phyloP scores from a whole-genome alignment of 1,140 invertebrate genomes.

The Neelides sp. region DNA sequence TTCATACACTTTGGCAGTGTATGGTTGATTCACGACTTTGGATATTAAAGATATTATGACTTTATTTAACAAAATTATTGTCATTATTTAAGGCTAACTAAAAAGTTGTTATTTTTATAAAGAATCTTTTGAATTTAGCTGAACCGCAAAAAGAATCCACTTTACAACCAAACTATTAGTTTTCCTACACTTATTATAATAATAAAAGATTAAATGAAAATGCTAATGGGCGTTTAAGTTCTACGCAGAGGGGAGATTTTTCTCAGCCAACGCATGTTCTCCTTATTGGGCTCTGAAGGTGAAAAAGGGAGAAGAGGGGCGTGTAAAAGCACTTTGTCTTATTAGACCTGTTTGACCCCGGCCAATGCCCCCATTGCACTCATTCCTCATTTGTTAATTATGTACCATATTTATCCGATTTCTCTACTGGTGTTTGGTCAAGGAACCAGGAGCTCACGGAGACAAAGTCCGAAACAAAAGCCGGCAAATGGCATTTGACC shows the following conservation, averaged over 20 bases:
- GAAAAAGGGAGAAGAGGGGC: too few relatives aligned
- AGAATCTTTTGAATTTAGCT: background rate
- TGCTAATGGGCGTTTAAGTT: too few relatives aligned
- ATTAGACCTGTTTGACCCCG: background rate
- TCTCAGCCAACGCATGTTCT: too few relatives aligned
- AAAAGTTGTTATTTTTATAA: background rate
- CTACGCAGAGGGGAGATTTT: too few relatives aligned
- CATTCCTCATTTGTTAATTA: background rate
- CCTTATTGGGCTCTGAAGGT: too few relatives aligned
- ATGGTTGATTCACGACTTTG: conserved; percentile 72
- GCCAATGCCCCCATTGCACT: conserved; percentile 2
- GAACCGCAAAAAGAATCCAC: background rate
- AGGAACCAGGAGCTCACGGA: conserved; percentile 40
- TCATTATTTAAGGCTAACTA: background rate
- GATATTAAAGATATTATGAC: conserved; percentile 6
- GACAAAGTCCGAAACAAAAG: conserved; percentile 40
- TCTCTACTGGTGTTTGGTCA: conserved; percentile 43
- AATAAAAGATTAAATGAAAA: background rate
- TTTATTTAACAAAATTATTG: background rate
- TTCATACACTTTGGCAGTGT: conserved; percentile 80
- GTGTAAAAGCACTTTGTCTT: background rate
- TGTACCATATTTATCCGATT: conserved; percentile 26
- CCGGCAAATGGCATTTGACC: conserved; percentile 40
- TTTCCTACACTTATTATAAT: background rate
- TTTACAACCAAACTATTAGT: background rate